Evolutionary conservation across 2,888 invertebrate genomes (phyloP).

Genomic region (Luperina nickerlii): DNA sequence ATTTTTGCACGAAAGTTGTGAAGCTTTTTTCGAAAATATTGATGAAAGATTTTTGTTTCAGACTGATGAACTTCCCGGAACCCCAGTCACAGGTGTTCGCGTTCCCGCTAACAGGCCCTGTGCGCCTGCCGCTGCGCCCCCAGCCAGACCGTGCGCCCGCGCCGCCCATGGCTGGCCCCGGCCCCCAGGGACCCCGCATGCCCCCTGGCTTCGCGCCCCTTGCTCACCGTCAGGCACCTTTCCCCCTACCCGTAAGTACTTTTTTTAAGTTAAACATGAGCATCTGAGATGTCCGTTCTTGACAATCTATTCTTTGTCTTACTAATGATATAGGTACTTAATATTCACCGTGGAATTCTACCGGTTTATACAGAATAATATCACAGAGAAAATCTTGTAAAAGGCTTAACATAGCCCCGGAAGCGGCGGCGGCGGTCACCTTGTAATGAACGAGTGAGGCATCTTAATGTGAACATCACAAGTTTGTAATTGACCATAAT

Average conservation of each 20-base stretch:
- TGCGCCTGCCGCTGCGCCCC: constrained; percentile 85
- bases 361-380: constrained; percentile 28
- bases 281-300: neutral
- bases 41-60: constrained; percentile 66
- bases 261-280: neutral
- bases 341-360: constrained; percentile 40
- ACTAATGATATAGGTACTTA: constrained; percentile 19
- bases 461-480: constrained; percentile 62
- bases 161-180: constrained; percentile 71
- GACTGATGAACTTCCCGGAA: constrained; percentile 85
- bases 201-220: constrained; percentile 74
- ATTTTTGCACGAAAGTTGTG: neutral
- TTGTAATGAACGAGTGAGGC: constrained; percentile 57
- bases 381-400: constrained; percentile 41
- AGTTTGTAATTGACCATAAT: constrained; percentile 63
- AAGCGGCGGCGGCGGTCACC: constrained; percentile 50
- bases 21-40: constrained; percentile 13
- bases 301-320: constrained; percentile 10
- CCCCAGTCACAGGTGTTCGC: constrained; percentile 89
- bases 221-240: constrained; percentile 79
- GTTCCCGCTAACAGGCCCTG: constrained; percentile 87
- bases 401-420: constrained; percentile 42
- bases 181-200: constrained; percentile 79
- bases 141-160: constrained; percentile 79
- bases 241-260: constrained; percentile 85